phyloP scores from a whole-genome alignment of 2,888 invertebrate species.

The Heteromurus nitidus region DNA sequence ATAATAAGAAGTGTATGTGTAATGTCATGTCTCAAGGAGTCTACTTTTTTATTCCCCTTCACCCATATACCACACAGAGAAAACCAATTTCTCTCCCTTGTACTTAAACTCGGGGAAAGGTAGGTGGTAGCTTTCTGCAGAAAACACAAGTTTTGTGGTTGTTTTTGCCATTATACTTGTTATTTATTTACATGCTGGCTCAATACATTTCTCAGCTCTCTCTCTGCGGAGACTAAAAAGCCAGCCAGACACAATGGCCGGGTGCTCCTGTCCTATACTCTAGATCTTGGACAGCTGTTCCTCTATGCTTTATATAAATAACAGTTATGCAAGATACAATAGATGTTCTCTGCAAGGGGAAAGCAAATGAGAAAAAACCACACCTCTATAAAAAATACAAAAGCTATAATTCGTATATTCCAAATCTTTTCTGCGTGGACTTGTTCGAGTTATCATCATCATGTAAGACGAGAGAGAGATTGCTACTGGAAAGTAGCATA shows the following conservation, averaged over 20 bases:
- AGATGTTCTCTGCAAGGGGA: too few relatives aligned
- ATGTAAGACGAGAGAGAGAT: not conserved
- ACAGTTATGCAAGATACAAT: too few relatives aligned
- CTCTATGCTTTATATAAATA: too few relatives aligned
- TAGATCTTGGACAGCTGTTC: not conserved
- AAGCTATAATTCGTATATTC: not conserved
- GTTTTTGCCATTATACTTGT: slow-evolving; percentile 32
- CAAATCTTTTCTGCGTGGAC: slow-evolving; percentile 6
- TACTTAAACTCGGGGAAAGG: not conserved
- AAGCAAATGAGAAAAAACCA: not conserved
- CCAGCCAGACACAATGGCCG: slow-evolving; percentile 7
- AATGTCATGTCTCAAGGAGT: too few relatives aligned
- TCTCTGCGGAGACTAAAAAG: slow-evolving; percentile 1
- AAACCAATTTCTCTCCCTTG: not conserved
- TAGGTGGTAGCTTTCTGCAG: slow-evolving; percentile 11
- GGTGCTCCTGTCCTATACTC: not conserved
- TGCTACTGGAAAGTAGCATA: not conserved
- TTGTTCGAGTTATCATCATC: slow-evolving; percentile 1
- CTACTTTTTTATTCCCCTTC: too few relatives aligned
- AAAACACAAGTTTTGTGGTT: slow-evolving; percentile 35
- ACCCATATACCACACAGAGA: not conserved
- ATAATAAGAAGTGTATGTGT: too few relatives aligned
- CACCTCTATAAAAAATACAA: not conserved
- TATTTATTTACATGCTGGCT: slow-evolving; percentile 39
- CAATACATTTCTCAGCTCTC: slow-evolving; percentile 13